A percentile compares a stretch with the other conserved stretches of the same genome.
Conservation (phyloP, 2,113 vertebrate genomes). For the Eolophus roseicapilla region DNA sequence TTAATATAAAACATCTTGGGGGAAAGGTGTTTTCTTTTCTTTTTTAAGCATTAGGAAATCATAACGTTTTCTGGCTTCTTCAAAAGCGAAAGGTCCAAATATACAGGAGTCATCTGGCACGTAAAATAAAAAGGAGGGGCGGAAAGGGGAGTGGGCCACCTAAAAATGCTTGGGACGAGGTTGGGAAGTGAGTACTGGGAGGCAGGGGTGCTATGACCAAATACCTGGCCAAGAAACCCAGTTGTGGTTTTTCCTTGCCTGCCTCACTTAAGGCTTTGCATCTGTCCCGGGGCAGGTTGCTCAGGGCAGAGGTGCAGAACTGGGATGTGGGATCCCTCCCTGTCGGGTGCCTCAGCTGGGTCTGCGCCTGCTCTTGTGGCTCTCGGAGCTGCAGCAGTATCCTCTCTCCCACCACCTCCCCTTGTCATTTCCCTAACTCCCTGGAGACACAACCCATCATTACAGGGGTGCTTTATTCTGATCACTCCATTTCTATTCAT, state of each 20-base stretch:
- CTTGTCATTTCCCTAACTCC: neutral
- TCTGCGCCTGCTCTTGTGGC: accelerated
- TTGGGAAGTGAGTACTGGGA: neutral
- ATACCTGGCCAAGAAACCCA: neutral
- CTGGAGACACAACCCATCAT: neutral
- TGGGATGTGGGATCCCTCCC: neutral
- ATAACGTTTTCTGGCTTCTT: constrained; percentile 57
- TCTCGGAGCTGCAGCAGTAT: neutral
- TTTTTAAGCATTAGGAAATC: constrained; percentile 64
- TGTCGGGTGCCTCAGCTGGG: neutral
- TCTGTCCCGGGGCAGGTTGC: neutral
- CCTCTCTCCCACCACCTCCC: neutral
- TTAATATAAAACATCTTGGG: constrained; percentile 81
- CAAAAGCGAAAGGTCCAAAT: constrained; percentile 52
- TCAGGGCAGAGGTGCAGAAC: neutral
- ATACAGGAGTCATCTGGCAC: constrained; percentile 56
- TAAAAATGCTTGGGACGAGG: neutral
- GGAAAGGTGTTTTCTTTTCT: constrained; percentile 68
- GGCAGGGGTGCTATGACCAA: neutral
- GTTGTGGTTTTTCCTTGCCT: neutral
- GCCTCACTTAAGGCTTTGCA: neutral
- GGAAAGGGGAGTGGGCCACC: neutral
- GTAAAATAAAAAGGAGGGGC: constrained; percentile 20
- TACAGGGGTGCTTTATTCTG: neutral
- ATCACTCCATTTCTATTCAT: neutral